Evolutionary conservation across 2,888 invertebrate species (phyloP).

Genomic region (Sphaerophoria taeniata): DNA sequence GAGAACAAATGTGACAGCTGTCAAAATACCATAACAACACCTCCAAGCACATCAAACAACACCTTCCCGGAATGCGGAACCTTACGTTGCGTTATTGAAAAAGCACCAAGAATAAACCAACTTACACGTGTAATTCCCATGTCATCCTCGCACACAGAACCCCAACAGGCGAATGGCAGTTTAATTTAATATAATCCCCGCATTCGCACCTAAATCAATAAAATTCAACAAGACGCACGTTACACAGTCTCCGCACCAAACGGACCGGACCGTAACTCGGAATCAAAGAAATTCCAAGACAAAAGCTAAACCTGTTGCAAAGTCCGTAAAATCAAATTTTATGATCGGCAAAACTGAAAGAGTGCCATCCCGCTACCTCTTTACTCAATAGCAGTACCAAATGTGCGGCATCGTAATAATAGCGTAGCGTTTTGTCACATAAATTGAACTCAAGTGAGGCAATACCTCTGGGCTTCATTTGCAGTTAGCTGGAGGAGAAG

Average conservation of each 20-base stretch:
- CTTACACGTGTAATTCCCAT: conserved; percentile 60
- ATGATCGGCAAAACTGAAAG: conserved; percentile 42
- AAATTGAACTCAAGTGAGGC: conserved; percentile 56
- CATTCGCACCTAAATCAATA: conserved; percentile 74
- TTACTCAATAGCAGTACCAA: neutral
- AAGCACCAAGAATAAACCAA: neutral
- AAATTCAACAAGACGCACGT: conserved; percentile 47
- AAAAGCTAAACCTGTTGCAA: conserved; percentile 65
- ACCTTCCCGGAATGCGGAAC: conserved; percentile 66
- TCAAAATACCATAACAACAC: conserved; percentile 35
- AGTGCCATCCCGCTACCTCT: conserved; percentile 34
- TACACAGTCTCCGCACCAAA: neutral
- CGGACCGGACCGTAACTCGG: conserved; percentile 17
- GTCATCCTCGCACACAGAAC: conserved; percentile 14
- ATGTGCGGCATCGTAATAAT: conserved; percentile 59
- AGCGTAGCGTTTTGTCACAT: conserved; percentile 69
- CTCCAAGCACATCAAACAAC: conserved; percentile 37
- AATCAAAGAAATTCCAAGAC: conserved; percentile 6
- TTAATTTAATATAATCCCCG: conserved; percentile 72
- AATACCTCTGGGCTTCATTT: conserved; percentile 56
- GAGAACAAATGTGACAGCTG: conserved; percentile 35
- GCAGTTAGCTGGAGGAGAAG: conserved; percentile 13
- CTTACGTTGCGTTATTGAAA: conserved; percentile 7
- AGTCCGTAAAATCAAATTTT: conserved; percentile 68
- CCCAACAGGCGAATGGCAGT: conserved; percentile 27